These are phyloP conservation scores for Drosophila mayri DNA, from an alignment of 1,140 invertebrate species.

Conservation along the genomic window DNA sequence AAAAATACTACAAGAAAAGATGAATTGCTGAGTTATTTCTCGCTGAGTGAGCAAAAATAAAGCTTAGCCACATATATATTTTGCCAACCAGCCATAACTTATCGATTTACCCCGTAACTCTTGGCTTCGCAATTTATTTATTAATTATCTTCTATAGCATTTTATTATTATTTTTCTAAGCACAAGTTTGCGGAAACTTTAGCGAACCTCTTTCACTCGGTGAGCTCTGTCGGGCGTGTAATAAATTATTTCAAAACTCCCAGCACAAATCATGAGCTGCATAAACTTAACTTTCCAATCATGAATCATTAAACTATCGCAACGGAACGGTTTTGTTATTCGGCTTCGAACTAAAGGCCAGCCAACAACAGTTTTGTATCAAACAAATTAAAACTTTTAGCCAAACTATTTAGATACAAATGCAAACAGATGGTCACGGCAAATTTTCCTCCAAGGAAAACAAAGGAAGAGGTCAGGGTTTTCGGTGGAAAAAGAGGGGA, in stretches of 20 bases:
- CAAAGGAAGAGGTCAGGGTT: constrained; percentile 17
- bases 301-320: constrained; percentile 72
- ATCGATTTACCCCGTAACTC: constrained; percentile 6
- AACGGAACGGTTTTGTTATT: constrained; percentile 35
- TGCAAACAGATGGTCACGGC: constrained; percentile 55
- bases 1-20: constrained; percentile 8
- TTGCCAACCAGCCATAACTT: constrained; percentile 18
- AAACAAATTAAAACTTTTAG: constrained; percentile 66
- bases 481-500: neutral
- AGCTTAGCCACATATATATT: neutral
- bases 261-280: constrained; percentile 51
- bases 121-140: constrained; percentile 15
- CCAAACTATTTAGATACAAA: constrained; percentile 71
- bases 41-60: constrained; percentile 18
- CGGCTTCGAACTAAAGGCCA: constrained; percentile 14
- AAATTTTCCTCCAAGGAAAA: constrained; percentile 26
- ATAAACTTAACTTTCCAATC: constrained; percentile 64
- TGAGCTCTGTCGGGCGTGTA: constrained; percentile 18
- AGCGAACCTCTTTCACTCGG: neutral
- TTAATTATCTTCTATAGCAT: constrained; percentile 36
- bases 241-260: constrained; percentile 52
- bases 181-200: constrained; percentile 19
- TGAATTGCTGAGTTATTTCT: constrained; percentile 16
- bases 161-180: constrained; percentile 38
- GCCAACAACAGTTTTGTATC: constrained; percentile 35